Percentiles rank a stretch among this genome's conserved stretches.
Evolutionary conservation across 2,113 vertebrate genomes (phyloP).

Genomic region (Entomyzon cyanotis): DNA sequence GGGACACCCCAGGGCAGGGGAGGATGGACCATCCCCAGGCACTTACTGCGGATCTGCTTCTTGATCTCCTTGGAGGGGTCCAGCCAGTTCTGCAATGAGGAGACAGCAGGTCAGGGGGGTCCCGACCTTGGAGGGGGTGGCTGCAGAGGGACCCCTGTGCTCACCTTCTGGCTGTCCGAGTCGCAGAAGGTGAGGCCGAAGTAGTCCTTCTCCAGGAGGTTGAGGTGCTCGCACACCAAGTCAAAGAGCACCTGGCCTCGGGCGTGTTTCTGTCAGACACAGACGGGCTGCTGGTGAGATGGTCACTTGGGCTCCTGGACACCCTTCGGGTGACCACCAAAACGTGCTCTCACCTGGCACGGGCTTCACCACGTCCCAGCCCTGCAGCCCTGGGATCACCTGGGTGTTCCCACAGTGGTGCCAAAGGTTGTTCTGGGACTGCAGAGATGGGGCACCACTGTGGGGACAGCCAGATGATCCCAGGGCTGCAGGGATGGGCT

Average conservation of each 20-base stretch:
- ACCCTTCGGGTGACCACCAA: neutral
- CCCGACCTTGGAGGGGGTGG: neutral
- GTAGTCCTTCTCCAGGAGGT: conserved; percentile 97
- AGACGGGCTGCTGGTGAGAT: neutral
- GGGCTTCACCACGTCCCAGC: neutral
- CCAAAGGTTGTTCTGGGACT: neutral
- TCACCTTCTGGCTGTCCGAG: conserved; percentile 94
- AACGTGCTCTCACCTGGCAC: neutral
- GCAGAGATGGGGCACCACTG: neutral
- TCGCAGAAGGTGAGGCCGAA: conserved; percentile 94
- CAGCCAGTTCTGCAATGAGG: conserved; percentile 87
- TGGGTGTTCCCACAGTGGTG: rapidly evolving
- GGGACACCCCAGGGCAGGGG: neutral
- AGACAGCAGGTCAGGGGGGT: conserved; percentile 23
- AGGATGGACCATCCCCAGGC: neutral
- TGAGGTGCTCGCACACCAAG: conserved; percentile 93
- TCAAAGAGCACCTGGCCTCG: conserved; percentile 92
- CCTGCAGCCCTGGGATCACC: neutral
- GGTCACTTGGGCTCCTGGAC: neutral
- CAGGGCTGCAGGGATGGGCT: rapidly evolving
- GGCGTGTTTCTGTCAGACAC: conserved; percentile 84
- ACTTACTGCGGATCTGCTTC: conserved; percentile 99
- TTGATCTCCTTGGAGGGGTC: conserved; percentile 99
- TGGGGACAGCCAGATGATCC: neutral
- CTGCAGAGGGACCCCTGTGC: neutral